These are phyloP conservation scores for Archocentrus centrarchus DNA, from an alignment of 2,113 vertebrate genomes.

Conservation along the genomic window DNA sequence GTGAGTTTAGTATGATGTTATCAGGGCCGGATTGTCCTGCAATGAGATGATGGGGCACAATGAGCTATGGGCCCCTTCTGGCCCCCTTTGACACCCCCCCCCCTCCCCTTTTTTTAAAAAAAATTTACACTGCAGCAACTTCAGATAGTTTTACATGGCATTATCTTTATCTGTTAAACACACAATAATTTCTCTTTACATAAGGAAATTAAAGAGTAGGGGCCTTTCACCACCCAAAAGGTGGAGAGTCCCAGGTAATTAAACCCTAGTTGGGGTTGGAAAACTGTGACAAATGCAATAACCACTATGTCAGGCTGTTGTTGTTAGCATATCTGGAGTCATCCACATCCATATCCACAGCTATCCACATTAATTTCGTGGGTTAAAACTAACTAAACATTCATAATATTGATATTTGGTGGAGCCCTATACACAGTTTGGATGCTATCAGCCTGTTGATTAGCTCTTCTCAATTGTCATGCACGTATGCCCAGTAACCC, in stretches of 20 bases:
- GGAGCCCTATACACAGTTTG: background rate
- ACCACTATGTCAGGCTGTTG: background rate
- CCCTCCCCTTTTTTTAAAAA: background rate
- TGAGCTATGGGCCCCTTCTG: background rate
- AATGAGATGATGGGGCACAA: constrained; percentile 13
- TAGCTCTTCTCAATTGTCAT: background rate
- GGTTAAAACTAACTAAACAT: background rate
- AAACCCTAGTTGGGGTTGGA: too few species aligned
- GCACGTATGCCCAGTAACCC: too few species aligned
- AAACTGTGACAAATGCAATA: background rate
- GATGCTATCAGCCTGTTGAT: background rate
- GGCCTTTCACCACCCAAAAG: background rate
- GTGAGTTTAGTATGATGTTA: background rate
- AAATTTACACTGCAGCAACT: background rate
- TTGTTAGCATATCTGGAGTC: background rate
- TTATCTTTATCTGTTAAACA: background rate
- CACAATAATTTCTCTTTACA: background rate
- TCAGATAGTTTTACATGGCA: background rate
- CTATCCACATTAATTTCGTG: background rate
- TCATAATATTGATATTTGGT: background rate
- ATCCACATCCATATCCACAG: background rate
- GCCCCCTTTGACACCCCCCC: background rate
- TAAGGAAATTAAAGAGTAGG: background rate
- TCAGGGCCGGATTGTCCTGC: constrained; percentile 1
- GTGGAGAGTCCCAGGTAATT: too few species aligned